A percentile compares a stretch with the other conserved stretches of the same genome.
Conservation (phyloP, 1,140 invertebrate genomes). For the Orchestia grillus region DNA sequence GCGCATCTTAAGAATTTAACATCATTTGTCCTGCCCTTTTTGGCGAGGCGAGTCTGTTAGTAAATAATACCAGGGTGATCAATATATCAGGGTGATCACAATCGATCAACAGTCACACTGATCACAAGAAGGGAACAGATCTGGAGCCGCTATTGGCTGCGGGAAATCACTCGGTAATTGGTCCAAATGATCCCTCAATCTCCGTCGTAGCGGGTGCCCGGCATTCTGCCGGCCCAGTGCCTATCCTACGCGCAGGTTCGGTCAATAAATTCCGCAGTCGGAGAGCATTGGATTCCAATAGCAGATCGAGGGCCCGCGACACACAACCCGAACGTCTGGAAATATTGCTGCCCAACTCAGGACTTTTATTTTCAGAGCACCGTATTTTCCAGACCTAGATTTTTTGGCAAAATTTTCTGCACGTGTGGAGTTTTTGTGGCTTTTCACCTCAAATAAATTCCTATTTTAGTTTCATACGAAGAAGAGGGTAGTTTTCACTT, state of each 20-base stretch:
- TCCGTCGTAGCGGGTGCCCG: not conserved
- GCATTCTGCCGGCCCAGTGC: not conserved
- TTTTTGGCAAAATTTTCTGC: not conserved
- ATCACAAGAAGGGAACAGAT: not conserved
- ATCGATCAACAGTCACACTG: not conserved
- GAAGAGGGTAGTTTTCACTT: not conserved
- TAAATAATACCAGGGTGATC: not conserved
- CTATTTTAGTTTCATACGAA: not conserved
- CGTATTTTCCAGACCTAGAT: not conserved
- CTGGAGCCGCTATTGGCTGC: not conserved
- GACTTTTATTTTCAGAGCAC: not conserved
- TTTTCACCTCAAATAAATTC: not conserved
- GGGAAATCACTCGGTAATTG: constrained; percentile 37
- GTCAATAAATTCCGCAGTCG: constrained; percentile 55
- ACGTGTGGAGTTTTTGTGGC: not conserved
- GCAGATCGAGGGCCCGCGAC: constrained; percentile 48
- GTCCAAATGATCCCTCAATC: constrained; percentile 37
- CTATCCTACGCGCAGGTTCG: not conserved
- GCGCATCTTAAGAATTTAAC: too few relatives aligned
- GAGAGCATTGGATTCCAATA: constrained; percentile 55
- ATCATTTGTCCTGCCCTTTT: too few relatives aligned
- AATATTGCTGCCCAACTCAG: constrained; percentile 37
- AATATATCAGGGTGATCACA: not conserved
- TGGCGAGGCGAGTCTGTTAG: too few relatives aligned
- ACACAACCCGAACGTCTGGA: constrained; percentile 42